Conservation (phyloP, 2,797 vertebrate species). For the Ispidina picta region DNA sequence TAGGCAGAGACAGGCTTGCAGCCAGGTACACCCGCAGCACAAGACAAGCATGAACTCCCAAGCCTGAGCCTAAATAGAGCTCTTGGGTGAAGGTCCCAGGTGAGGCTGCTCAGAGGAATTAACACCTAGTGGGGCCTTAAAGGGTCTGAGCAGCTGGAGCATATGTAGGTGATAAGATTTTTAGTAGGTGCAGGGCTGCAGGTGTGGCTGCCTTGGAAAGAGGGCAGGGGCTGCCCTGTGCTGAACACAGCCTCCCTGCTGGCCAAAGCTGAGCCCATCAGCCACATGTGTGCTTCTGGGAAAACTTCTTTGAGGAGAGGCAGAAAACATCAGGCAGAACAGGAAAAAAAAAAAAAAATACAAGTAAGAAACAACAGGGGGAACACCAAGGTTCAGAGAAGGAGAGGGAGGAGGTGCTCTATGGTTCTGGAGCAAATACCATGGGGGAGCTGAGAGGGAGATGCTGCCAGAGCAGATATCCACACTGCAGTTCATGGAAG, state of each 20-base stretch:
- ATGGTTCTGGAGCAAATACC: background rate
- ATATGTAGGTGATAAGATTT: background rate
- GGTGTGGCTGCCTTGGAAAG: background rate
- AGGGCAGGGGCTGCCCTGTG: background rate
- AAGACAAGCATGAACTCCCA: background rate
- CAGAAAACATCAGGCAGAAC: background rate
- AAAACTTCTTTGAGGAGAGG: background rate
- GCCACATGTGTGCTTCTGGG: too few species aligned
- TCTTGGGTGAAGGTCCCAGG: background rate
- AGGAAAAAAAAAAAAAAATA: background rate
- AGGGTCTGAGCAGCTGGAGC: background rate
- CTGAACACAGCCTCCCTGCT: background rate
- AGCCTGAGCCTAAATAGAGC: background rate
- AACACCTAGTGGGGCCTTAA: background rate
- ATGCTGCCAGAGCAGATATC: background rate
- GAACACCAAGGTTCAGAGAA: background rate
- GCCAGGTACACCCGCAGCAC: background rate
- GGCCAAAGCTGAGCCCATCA: background rate
- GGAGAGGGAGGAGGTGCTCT: background rate
- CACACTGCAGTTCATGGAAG: background rate
- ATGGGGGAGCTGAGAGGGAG: fast-evolving
- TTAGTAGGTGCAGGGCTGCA: background rate
- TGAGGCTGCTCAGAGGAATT: background rate
- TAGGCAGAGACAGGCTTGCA: background rate
- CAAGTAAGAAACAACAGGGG: background rate